Evolutionary conservation across 2,797 vertebrate species (phyloP).

Genomic region (Sebastes taczanowskii): DNA sequence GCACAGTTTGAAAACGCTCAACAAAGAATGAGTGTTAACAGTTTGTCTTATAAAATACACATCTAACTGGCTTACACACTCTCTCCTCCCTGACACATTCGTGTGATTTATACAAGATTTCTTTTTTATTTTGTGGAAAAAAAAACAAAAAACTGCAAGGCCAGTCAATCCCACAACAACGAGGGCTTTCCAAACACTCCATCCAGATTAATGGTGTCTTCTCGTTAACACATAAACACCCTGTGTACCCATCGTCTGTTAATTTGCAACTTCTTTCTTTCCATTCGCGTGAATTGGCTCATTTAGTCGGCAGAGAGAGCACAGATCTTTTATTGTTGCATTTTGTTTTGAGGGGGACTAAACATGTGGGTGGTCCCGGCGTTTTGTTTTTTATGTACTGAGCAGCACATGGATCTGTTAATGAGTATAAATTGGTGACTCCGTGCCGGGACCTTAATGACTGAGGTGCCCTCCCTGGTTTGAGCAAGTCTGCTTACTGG

Average conservation of each 20-base stretch:
- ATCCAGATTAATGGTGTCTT: constrained; percentile 51
- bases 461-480: constrained; percentile 34
- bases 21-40: neutral
- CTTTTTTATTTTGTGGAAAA: constrained; percentile 25
- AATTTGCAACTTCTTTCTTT: constrained; percentile 48
- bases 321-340: constrained; percentile 59
- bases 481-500: constrained; percentile 47
- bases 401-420: constrained; percentile 60
- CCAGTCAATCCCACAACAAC: constrained; percentile 42
- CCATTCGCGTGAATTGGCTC: constrained; percentile 44
- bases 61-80: neutral
- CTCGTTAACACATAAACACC: constrained; percentile 64
- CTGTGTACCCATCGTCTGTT: constrained; percentile 33
- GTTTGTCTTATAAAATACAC: neutral
- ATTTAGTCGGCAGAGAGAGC: constrained; percentile 49
- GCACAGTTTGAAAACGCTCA: neutral
- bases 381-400: constrained; percentile 25
- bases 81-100: neutral
- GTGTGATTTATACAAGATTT: constrained; percentile 10
- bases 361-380: constrained; percentile 70
- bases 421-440: constrained; percentile 71
- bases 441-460: constrained; percentile 57
- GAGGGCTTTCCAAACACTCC: constrained; percentile 35
- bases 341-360: constrained; percentile 52
- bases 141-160: constrained; percentile 12